These are phyloP conservation scores for Cerastis rubricosa DNA, from an alignment of 2,888 invertebrate genomes.

Conservation along the genomic window DNA sequence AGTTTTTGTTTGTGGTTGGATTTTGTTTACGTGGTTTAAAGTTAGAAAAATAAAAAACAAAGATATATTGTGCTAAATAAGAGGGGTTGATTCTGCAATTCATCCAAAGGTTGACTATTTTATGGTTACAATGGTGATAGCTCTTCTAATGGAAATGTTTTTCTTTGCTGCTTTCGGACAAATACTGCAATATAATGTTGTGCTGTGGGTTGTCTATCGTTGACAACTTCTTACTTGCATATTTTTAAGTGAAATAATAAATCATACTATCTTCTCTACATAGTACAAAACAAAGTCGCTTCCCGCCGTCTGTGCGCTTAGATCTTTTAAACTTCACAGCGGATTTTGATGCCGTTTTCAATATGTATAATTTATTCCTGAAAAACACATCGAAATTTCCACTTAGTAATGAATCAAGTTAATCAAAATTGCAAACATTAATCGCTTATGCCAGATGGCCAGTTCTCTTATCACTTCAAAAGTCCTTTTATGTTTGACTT, in stretches of 20 bases:
- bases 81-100: background rate
- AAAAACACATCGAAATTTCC: no score
- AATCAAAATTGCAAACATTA: background rate
- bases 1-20: constrained; percentile 8
- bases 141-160: background rate
- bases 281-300: no score
- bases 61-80: background rate
- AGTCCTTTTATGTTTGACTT: background rate
- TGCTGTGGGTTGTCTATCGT: background rate
- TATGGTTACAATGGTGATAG: background rate
- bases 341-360: no score
- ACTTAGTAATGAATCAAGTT: background rate
- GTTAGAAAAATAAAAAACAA: constrained; percentile 12
- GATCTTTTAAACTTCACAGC: no score
- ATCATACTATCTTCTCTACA: background rate
- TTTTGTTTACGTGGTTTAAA: constrained; percentile 34
- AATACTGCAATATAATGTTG: background rate
- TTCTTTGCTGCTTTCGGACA: background rate
- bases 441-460: background rate
- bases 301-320: no score
- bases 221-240: background rate
- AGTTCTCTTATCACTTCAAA: background rate
- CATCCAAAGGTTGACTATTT: background rate
- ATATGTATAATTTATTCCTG: no score
- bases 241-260: background rate